Evolutionary conservation across 2,113 vertebrate species (phyloP).

Genomic region (Erinaceus europaeus): DNA sequence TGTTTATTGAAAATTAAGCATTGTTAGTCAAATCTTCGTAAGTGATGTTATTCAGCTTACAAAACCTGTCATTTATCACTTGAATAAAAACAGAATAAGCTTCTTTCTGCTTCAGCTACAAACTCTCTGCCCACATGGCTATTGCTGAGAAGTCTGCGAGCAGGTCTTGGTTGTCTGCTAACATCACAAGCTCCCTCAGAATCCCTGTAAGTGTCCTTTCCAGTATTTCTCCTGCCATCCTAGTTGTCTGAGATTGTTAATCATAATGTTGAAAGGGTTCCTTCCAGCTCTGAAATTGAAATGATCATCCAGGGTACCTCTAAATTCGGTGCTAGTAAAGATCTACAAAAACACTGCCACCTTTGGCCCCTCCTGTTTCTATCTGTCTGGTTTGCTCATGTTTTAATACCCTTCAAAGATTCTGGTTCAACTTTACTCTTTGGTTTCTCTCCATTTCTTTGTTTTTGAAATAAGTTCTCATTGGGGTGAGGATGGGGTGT

Average conservation of each 20-base stretch:
- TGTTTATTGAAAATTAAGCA: too few relatives aligned
- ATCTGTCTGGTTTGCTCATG: slow-evolving; percentile 7
- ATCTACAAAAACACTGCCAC: background rate
- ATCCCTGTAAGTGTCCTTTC: background rate
- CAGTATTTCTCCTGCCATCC: background rate
- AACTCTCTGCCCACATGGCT: background rate
- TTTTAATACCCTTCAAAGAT: background rate
- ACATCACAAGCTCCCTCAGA: background rate
- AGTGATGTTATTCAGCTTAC: too few relatives aligned
- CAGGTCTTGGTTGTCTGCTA: background rate
- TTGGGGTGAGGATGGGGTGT: too few relatives aligned
- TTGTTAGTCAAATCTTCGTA: too few relatives aligned
- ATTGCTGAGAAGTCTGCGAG: background rate
- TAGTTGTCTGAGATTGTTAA: background rate
- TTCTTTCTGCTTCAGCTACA: background rate
- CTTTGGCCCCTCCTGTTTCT: background rate
- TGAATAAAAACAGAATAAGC: background rate
- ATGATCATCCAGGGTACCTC: background rate
- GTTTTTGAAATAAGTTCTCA: background rate
- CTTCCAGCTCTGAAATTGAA: background rate
- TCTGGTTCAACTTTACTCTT: background rate
- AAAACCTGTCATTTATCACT: background rate
- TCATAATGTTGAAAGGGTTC: background rate
- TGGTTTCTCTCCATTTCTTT: background rate
- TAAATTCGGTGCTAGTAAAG: background rate